phyloP scores from a whole-genome alignment of 1,140 invertebrate species.

The Drosophila kurseongensis region DNA sequence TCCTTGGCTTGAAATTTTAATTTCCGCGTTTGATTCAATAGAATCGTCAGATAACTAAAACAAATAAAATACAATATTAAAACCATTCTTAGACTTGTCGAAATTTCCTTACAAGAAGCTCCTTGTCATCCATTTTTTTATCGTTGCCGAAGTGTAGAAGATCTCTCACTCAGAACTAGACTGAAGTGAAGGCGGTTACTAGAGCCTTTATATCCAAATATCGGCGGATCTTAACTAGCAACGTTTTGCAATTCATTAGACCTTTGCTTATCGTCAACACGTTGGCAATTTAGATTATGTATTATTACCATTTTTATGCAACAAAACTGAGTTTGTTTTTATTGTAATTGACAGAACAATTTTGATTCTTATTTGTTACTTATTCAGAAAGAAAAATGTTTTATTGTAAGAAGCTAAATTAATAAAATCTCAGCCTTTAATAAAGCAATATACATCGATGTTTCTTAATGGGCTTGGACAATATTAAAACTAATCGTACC shows the following conservation, averaged over 20 bases:
- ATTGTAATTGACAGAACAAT: background rate
- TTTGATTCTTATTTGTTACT: too few relatives aligned
- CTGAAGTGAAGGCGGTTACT: background rate
- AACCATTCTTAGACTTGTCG: too few relatives aligned
- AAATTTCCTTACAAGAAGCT: background rate
- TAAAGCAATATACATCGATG: too few relatives aligned
- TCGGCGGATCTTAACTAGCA: background rate
- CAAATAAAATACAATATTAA: background rate
- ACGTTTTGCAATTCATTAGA: background rate
- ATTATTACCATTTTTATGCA: background rate
- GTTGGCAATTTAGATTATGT: background rate
- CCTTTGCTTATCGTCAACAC: background rate
- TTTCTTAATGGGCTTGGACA: too few relatives aligned
- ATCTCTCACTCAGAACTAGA: background rate
- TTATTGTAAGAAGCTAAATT: too few relatives aligned
- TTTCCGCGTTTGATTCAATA: background rate
- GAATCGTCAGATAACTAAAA: slow-evolving; percentile 23
- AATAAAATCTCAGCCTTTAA: too few relatives aligned
- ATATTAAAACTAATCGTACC: background rate
- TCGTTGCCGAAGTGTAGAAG: background rate
- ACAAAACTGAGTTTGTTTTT: background rate
- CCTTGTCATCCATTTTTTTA: background rate
- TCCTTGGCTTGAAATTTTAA: too few relatives aligned
- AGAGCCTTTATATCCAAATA: background rate
- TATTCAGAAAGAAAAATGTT: too few relatives aligned